These are phyloP conservation scores for Eledone cirrhosa DNA, from an alignment of 2,888 invertebrate species.

Conservation along the genomic window DNA sequence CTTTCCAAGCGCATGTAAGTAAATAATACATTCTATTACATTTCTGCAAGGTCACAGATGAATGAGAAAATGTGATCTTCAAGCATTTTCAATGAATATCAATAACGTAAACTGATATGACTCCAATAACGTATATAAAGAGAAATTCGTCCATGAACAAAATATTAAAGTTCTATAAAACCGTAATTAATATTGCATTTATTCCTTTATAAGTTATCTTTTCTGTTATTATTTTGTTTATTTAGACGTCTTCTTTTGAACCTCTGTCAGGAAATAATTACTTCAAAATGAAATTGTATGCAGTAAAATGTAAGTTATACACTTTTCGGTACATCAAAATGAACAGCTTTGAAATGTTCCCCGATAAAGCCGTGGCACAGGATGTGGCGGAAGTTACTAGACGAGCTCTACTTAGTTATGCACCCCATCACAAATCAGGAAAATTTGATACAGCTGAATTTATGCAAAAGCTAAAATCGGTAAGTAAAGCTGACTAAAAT, in stretches of 20 bases:
- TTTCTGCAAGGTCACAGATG: too few species aligned
- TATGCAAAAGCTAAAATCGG: constrained; percentile 13
- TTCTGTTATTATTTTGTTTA: background rate
- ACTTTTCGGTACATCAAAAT: constrained; percentile 51
- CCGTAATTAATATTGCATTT: too few species aligned
- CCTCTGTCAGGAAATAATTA: constrained; percentile 48
- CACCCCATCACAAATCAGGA: background rate
- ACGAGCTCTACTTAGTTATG: background rate
- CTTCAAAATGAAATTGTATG: constrained; percentile 50
- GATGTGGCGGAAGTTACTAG: constrained; percentile 5
- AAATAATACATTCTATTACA: too few species aligned
- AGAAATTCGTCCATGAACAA: too few species aligned
- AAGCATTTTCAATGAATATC: too few species aligned
- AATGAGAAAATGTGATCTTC: too few species aligned
- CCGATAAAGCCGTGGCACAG: background rate
- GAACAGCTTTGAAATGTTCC: background rate
- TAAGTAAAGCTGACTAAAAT: background rate
- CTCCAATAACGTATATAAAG: too few species aligned
- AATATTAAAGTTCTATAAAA: too few species aligned
- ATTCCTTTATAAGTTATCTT: too few species aligned
- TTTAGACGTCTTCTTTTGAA: constrained; percentile 44
- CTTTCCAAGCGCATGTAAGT: too few species aligned
- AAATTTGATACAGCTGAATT: background rate
- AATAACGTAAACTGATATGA: too few species aligned
- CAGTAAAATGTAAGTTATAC: constrained; percentile 47